Evolutionary conservation across 2,888 invertebrate genomes (phyloP), one percentile per base, ranked within the genome.

Genomic region (Silvanus unidentatus): DNA sequence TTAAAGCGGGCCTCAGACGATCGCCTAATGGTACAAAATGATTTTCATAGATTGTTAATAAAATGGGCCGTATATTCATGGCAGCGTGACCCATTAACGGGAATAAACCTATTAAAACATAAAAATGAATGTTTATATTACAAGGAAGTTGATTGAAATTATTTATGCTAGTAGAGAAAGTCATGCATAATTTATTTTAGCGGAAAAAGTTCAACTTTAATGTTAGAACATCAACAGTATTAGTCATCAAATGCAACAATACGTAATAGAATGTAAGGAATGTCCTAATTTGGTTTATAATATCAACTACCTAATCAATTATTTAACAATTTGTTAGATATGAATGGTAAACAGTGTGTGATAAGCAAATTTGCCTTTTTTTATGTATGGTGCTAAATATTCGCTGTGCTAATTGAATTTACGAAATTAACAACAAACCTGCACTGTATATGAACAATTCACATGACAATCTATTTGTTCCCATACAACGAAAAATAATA

Each of bases 1-100:
- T 86, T 27, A 94, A 72, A 0, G 88, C 89, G 4, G 92, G 92
- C 44, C 86, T 74, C 34, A 89, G 73, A 57, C 82, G 73, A 56
- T 82, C 82, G 30, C 88, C 85, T 53, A 94, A 74, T 10, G 88
- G 88, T 40, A 93, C 84, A 73, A 94, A 88, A 72, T 90, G 91
- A 10, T 80, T 86, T 73, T 95, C 93, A 68, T 92, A 93, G 41
- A 95, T 81, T 36, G 80, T 81, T 51, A 94, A 73, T 45, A 95
- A 73, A 1, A 84, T 79, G 4, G 89, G 88, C 58, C 90, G 81
- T 16, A 94, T 92, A 70, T 87, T 88, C 84, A 92, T 91, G 12
- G 91, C 90, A 39, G 92, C 90, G 73, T 90, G 85, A 27, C 86
- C 85, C 57, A 93, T 77, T 30, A 94, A 70, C n/a, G 94, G 93